Base-by-base conservation (phyloP, 2,888 invertebrate species). In the Hyles lineata region DNA sequence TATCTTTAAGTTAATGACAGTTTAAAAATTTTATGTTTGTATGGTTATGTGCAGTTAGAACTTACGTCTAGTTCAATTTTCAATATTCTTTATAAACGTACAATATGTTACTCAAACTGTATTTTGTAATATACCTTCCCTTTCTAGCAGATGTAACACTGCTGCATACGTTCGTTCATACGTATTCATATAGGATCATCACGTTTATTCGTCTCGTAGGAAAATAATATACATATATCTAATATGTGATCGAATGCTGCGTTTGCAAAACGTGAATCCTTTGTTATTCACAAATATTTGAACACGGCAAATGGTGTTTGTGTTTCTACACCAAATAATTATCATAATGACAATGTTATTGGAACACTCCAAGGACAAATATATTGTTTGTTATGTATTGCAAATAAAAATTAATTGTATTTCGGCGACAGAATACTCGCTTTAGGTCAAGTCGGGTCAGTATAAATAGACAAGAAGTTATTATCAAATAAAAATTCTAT, bases 361-460 rank as follows among this genome's bases (percentile, higher is more conserved):
- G 43, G 17, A 67, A 67, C 50, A 7, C 17, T 2, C 43, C 43
- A 50, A 67, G 43, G 67, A 67, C 50, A 67, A 67, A 17, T 17
- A 17, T 17, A 50, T 50, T 67, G 50, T 67, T 67, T 67, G 23
- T 23, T 43, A 17, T 5, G 11, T 63, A 17, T 25, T 17, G 2
- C 1, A 60, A 60, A 60, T 60, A 60, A 60, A 43, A 50, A 17
- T 23, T 67, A 43, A 50, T 63, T n/a, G 63, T 11, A n/a, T 67
- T 67, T 67, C 6, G 43, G 43, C 43, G 23, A 50, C 43, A 67
- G 23, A 50, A 67, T 55, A 55, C 23, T 43, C 43, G 43, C 50
- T 50, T 15, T 50, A 23, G 67, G 67, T 67, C 67, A 67, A 43
- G 35, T 15, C 17, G 23, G 67, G 67, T 67, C 67, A 67, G 23